Conservation (phyloP, 1,140 invertebrate genomes). For the Lamellibrachia luymesi region DNA sequence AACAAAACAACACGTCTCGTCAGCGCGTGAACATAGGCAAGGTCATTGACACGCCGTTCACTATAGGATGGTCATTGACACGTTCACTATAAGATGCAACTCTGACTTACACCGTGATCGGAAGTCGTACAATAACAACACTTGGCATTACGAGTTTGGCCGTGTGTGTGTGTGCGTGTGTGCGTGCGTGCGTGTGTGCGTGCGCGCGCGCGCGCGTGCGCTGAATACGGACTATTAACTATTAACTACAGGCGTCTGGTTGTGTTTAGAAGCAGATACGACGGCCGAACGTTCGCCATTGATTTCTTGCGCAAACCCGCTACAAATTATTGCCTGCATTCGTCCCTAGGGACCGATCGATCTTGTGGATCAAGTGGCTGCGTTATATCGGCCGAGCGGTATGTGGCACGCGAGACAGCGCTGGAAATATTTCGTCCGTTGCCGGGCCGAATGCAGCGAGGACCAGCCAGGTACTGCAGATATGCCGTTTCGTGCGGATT, state of each 20-base stretch:
- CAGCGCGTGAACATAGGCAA: background rate
- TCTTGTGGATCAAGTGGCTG: background rate
- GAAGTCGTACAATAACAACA: background rate
- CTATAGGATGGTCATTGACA: background rate
- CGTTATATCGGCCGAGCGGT: background rate
- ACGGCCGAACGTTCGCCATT: background rate
- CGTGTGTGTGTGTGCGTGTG: no score
- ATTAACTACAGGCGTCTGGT: background rate
- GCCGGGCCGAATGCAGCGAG: background rate
- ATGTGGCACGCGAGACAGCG: constrained; percentile 2
- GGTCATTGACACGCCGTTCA: background rate
- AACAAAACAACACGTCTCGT: no score
- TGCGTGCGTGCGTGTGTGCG: no score
- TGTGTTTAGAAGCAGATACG: background rate
- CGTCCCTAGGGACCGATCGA: background rate
- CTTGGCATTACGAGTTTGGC: background rate
- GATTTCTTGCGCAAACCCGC: constrained; percentile 3
- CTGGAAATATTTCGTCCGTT: background rate
- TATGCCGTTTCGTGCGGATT: no score
- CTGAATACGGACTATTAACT: background rate
- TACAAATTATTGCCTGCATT: background rate
- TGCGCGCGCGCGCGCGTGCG: no score
- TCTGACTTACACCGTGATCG: background rate
- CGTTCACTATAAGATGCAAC: background rate
- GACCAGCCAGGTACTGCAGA: background rate